Evolutionary conservation across 2,888 invertebrate genomes (phyloP), one percentile per base, ranked within the genome.

Genomic region (Polymixis flavicincta): DNA sequence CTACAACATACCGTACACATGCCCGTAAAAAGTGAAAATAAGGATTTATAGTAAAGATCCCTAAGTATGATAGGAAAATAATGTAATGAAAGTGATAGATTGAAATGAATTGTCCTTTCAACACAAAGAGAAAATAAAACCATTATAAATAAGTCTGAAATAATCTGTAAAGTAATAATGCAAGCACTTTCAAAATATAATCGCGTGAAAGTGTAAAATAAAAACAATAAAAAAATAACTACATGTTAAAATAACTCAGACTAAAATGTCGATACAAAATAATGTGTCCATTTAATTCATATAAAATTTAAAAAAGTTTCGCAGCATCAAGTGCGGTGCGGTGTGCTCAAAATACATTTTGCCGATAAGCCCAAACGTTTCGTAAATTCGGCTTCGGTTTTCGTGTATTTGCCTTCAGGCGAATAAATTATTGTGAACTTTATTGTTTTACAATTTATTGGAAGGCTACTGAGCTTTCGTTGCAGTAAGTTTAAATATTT

Each of bases 231-330:
- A 71, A 60, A 69, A 61, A 76, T 11, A 50, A 74, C 50, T 42
- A 64, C 52, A 59, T 64, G 64, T 64, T 75, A 78, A 74, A 72
- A 76, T 79, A 64, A 65, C 50, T 60, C 71, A 48, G 61, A 25
- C 22, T 52, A 76, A 78, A 78, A 75, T 76, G 37, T 73, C 66
- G 64, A 50, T 71, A 64, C 14, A 59, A 78, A 83, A 77, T 85
- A 77, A 81, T 80, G 80, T 65, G 63, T 72, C 82, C 85, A 88
- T 86, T 87, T 82, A 89, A 88, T 88, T 88, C 77, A 78, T 75
- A 78, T 84, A 48, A 74, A 82, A 61, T 42, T 57, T 68, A 50
- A 0, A 60, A 74, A 77, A 57, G 19, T 72, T 55, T 75, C 28
- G 73, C 32, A 72, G 61, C n/a, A 61, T 72, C 70, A 78, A 67